Base-by-base conservation (phyloP, 1,140 invertebrate species). In the Sitodiplosis mosellana region DNA sequence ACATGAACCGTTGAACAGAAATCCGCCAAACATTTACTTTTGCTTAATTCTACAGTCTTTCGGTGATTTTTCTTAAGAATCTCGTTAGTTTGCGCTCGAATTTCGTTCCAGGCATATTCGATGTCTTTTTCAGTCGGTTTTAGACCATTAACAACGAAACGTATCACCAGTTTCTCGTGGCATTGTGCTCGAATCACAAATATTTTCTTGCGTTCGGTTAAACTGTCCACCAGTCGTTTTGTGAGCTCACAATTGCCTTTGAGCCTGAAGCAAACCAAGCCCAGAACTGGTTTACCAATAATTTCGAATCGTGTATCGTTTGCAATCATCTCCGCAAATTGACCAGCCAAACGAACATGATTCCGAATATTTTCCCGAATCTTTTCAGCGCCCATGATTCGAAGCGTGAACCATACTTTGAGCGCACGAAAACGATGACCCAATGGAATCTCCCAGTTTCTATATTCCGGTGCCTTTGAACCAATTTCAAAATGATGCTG, bases 361-460 rank as follows among this genome's bases (percentile, higher is more conserved):
- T 78, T 74, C 52, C 89, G 69, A 7, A 96, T 82, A 56, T 89
- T 75, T 1, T 71, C 71, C 55, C 86, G 78, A 6, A 96, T 64
- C 8, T 86, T 84, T 53, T 80, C 73, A 2, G 83, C 74, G 1
- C 93, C 93, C 53, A 88, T 82, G 6, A 80, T 70, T 52, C 89
- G 73, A 45, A 96, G 62, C 0, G 91, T 87, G 52, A 93, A 91
- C 93, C 93, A 98, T 2, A 97, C 64, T 65, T 98, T 98, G 6
- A 98, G 65, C 0, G 93, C 78, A 18, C 91, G 74, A 58, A 97
- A 96, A 54, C 90, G 69, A 46, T 92, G 71, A 5, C 90, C 89
- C 34, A 96, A 63, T 11, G 90, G 78, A 56, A 97, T 91, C 68
- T 94, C 89, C 87, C 90, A 94, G 59, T 97, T 84, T 74, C 95